Conservation (phyloP, 2,113 vertebrate species). For the Pachycephala philippinensis region DNA sequence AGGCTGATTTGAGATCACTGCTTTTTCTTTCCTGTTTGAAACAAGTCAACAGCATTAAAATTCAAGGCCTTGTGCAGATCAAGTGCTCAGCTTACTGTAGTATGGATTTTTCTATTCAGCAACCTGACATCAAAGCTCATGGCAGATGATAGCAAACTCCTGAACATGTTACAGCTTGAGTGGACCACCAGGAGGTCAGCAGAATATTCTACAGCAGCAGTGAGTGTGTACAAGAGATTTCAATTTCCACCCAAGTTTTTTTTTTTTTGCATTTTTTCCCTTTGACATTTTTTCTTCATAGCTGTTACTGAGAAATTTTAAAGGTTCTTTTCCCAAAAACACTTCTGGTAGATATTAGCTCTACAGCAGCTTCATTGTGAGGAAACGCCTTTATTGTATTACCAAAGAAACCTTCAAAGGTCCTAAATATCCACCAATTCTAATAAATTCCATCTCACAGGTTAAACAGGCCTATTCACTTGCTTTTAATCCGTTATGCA, state of each 20-base stretch:
- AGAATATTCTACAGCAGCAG: conserved; percentile 73
- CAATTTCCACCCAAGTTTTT: not conserved
- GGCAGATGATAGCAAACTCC: conserved; percentile 70
- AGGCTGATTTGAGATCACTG: not conserved
- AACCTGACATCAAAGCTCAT: conserved; percentile 74
- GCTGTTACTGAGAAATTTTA: not conserved
- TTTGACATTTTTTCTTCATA: not conserved
- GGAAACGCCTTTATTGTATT: not conserved
- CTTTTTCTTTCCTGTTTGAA: conserved; percentile 8
- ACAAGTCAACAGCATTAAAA: conserved; percentile 78
- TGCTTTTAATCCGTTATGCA: not conserved
- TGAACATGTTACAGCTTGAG: conserved; percentile 65
- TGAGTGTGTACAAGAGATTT: conserved; percentile 62
- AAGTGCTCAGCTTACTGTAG: conserved; percentile 73
- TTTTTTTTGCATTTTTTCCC: not conserved
- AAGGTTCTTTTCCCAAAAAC: not conserved
- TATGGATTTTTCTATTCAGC: conserved; percentile 72
- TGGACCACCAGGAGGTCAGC: conserved; percentile 57
- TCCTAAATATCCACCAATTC: not conserved
- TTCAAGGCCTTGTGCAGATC: conserved; percentile 74
- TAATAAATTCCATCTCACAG: not conserved
- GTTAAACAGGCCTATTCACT: not conserved
- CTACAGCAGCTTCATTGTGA: not conserved
- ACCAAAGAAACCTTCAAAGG: not conserved
- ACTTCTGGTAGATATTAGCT: not conserved